phyloP scores from a whole-genome alignment of 1,140 invertebrate species.

The Augochlora pura region DNA sequence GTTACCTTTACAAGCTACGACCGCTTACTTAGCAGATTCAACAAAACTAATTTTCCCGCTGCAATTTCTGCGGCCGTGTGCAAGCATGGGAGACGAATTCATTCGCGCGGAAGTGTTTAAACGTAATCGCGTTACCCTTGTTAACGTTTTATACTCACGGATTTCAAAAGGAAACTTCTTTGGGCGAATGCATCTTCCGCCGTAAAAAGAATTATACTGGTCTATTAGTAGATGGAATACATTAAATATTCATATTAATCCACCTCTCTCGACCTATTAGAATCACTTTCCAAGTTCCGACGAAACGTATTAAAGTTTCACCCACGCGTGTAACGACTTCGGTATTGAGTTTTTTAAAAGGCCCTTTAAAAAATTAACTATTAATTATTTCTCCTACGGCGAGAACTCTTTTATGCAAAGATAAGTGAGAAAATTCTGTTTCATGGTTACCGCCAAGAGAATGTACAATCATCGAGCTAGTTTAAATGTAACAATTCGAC shows the following conservation, averaged over 20 bases:
- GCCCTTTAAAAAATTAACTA: neutral
- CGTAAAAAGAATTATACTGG: neutral
- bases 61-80: neutral
- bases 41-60: slow-evolving; percentile 31
- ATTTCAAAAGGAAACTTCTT: neutral
- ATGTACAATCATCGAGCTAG: no score
- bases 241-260: neutral
- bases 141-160: neutral
- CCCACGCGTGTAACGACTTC: neutral
- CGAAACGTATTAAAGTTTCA: neutral
- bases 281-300: neutral
- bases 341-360: neutral
- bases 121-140: neutral
- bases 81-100: neutral
- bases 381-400: neutral
- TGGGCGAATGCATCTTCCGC: neutral
- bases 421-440: neutral
- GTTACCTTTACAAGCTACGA: neutral
- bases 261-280: neutral
- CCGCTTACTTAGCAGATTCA: slow-evolving; percentile 1
- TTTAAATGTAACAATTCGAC: no score
- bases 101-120: neutral
- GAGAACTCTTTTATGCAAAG: neutral
- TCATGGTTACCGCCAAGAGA: neutral
- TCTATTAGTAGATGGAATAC: neutral